Evolutionary conservation across 2,113 vertebrate genomes (phyloP).

Genomic region (Litocranius walleri): DNA sequence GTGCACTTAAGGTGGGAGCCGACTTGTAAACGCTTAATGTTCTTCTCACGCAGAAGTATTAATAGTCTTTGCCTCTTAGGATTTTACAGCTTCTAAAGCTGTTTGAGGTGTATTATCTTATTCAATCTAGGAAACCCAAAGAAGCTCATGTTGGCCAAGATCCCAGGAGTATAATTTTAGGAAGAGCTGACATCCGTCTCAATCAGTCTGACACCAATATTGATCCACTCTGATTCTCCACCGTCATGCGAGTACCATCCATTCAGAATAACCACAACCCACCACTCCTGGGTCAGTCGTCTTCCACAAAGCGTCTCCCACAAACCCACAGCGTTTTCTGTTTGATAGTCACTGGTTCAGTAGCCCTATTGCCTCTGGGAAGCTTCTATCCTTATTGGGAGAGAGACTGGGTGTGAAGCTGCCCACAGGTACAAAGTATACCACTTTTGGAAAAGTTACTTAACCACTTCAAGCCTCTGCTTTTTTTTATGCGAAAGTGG

Average conservation of each 20-base stretch:
- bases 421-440: neutral
- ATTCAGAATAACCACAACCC: neutral
- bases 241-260: neutral
- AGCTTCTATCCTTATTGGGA: neutral
- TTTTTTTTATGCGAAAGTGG: neutral
- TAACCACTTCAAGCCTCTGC: neutral
- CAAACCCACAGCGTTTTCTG: neutral
- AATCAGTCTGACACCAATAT: neutral
- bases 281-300: neutral
- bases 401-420: neutral
- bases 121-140: neutral
- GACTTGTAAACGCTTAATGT: constrained; percentile 32
- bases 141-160: neutral
- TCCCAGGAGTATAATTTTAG: neutral
- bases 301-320: neutral
- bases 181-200: neutral
- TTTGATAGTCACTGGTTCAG: neutral
- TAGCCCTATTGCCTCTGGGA: neutral
- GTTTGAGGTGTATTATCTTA: constrained; percentile 2
- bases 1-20: constrained; percentile 3
- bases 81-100: constrained; percentile 4
- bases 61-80: constrained; percentile 18
- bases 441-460: constrained; percentile 6
- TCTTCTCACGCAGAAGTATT: neutral
- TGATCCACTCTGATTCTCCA: neutral